A percentile compares a stretch with the other conserved stretches of the same genome.
phyloP scores from a whole-genome alignment of 1,140 invertebrate species.

The Eumeta japonica region DNA sequence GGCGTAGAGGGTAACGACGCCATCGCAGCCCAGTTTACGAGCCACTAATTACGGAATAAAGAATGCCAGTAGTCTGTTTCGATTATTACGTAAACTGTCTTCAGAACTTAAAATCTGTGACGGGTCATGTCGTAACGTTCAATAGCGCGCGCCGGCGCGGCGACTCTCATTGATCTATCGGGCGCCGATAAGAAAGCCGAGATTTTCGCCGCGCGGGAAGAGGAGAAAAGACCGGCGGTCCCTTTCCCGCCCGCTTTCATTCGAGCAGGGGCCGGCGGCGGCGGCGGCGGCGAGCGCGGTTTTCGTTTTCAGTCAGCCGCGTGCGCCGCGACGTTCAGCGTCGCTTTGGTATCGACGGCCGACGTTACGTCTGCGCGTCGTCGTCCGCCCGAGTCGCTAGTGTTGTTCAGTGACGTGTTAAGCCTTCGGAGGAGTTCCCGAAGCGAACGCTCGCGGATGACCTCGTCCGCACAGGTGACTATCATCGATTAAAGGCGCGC shows the following conservation, averaged over 20 bases:
- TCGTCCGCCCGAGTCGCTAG: slow-evolving; percentile 27
- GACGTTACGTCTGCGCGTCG: slow-evolving; percentile 20
- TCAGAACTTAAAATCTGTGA: too few species aligned
- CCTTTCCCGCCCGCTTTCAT: slow-evolving; percentile 47
- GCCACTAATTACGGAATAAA: too few species aligned
- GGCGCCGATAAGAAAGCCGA: slow-evolving; percentile 6
- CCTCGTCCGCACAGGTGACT: slow-evolving; percentile 15
- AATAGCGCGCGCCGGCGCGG: too few species aligned
- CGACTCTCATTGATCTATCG: too few species aligned
- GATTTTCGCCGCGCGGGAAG: slow-evolving; percentile 32
- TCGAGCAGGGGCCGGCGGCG: slow-evolving; percentile 22
- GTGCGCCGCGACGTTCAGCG: slow-evolving; percentile 18
- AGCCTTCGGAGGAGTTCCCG: slow-evolving; percentile 10
- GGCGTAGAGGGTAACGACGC: too few species aligned
- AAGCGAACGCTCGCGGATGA: neutral
- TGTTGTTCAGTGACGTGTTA: slow-evolving; percentile 37
- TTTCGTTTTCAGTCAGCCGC: slow-evolving; percentile 47
- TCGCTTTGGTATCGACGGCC: slow-evolving; percentile 40
- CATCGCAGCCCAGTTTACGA: too few species aligned
- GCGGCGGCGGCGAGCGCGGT: slow-evolving; percentile 23
- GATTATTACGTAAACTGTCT: too few species aligned
- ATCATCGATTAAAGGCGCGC: slow-evolving; percentile 9
- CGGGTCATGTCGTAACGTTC: too few species aligned
- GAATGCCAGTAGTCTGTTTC: too few species aligned
- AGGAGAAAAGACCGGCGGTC: slow-evolving; percentile 46